These are phyloP conservation scores for Myzus persicae DNA, from an alignment of 1,140 invertebrate species.

Conservation along the genomic window DNA sequence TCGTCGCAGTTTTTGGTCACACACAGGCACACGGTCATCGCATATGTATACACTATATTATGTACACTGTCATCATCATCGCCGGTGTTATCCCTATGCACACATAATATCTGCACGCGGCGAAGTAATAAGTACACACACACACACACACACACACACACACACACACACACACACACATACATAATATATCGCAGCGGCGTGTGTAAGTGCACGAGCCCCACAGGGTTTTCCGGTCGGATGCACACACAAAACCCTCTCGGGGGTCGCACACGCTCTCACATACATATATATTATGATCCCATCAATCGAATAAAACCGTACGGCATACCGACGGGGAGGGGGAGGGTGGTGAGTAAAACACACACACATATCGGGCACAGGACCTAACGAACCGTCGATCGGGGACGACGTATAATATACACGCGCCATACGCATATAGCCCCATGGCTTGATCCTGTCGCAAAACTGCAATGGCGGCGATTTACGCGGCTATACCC, in stretches of 20 bases:
- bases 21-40: background rate
- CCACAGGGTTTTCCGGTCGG: constrained; percentile 40
- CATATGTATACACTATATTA: background rate
- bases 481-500: background rate
- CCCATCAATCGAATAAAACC: constrained; percentile 27
- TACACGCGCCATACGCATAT: too few relatives aligned
- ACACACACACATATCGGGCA: background rate
- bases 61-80: background rate
- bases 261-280: background rate
- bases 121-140: background rate
- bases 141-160: background rate
- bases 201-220: background rate
- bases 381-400: constrained; percentile 23
- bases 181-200: background rate
- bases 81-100: background rate
- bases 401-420: background rate
- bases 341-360: background rate
- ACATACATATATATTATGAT: background rate
- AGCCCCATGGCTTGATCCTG: background rate
- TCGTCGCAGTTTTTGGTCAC: background rate
- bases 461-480: background rate
- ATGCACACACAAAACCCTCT: constrained; percentile 33
- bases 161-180: background rate
- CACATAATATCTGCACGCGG: background rate
- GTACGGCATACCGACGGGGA: background rate